Evolutionary conservation across 2,888 invertebrate species (phyloP).

Genomic region (Drosophila yooni): DNA sequence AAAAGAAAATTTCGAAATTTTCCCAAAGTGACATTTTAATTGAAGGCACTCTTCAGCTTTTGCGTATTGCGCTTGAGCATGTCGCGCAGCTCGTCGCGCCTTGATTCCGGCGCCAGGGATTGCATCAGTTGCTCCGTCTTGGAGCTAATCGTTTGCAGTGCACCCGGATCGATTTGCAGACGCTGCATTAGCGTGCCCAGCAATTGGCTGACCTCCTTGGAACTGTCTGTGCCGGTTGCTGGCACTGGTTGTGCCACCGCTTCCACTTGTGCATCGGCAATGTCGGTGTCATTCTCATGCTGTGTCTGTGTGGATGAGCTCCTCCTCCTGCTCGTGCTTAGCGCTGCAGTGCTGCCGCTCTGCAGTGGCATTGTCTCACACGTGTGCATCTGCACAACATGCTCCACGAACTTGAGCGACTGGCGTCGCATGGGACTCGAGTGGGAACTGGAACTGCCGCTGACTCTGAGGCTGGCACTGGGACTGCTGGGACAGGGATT

Average conservation of each 20-base stretch:
- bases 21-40: constrained; percentile 22
- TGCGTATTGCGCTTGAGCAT: constrained; percentile 70
- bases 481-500: constrained; percentile 59
- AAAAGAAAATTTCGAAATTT: not conserved
- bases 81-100: constrained; percentile 66
- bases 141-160: constrained; percentile 45
- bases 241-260: not conserved
- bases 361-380: constrained; percentile 41
- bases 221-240: not conserved
- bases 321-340: constrained; percentile 20
- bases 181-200: constrained; percentile 48
- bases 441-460: constrained; percentile 27
- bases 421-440: constrained; percentile 39
- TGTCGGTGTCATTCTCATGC: not conserved
- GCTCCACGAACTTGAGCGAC: constrained; percentile 74
- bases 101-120: constrained; percentile 64
- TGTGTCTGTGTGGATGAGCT: not conserved
- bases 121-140: constrained; percentile 72
- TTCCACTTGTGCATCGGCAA: not conserved
- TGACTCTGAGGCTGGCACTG: constrained; percentile 6
- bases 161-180: constrained; percentile 53
- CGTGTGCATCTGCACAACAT: constrained; percentile 64
- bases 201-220: not conserved
- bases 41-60: constrained; percentile 69
- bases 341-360: constrained; percentile 11